Evolutionary conservation across 1,140 invertebrate species (phyloP), one percentile per base, ranked within the genome.

Genomic region (Saccostrea cuccullata): DNA sequence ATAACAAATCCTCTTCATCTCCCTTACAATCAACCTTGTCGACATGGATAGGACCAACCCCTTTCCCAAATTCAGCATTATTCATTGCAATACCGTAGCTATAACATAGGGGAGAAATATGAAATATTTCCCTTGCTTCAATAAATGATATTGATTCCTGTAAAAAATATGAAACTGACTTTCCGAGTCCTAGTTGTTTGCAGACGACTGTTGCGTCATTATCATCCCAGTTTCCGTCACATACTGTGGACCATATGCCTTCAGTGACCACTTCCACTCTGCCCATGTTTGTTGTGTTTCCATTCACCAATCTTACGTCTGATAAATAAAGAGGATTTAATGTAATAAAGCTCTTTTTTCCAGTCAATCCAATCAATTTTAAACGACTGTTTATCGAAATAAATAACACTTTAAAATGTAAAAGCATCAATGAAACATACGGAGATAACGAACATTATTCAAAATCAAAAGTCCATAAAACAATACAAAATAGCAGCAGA

Each of bases 251-350:
- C 83, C 83, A 84, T 13, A 84, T 23, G 23, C 83, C 83, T n/a
- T 56, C 23, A 4, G n/a, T 56, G 56, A 56, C 56, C 56, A 84
- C 83, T 20, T 84, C 83, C 2, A 84, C 55, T 56, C 83, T 55
- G n/a, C 83, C 83, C 30, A 89, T 77, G n/a, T 86, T 84, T 1
- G 85, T 60, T 4, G 55, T 83, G 26, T 55, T 87, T 0, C 90
- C 86, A 40, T 88, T 90, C 23, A 87, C 88, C 9, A 93, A 84
- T 56, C 90, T 58, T 11, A 91, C 40, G 20, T 89, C 56, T 77
- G 8, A 36, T 36, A n/a, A n/a, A n/a, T n/a, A 26, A 17, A 30
- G 26, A 30, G 58, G 17, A 64, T 2, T 47, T 47, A 1, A 36
- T 36, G 30, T 2, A 0, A 36, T 47, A n/a, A 64, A 64, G 5